Base-by-base conservation (phyloP, 2,888 invertebrate genomes). In the Isotomurus palustris region DNA sequence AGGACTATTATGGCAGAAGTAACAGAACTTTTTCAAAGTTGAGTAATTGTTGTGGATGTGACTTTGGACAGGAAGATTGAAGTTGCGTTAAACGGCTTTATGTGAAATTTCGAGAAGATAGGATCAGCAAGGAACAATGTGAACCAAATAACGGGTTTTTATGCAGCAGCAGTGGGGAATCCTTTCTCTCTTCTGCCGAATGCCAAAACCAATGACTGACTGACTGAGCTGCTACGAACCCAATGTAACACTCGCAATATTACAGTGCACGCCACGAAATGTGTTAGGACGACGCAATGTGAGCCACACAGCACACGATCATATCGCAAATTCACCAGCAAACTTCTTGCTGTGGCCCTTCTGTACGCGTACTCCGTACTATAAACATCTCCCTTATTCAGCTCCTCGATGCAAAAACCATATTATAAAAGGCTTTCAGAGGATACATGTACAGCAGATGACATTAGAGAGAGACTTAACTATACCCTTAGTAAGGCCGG, bases 201-300 rank as follows among this genome's bases (percentile, higher is more conserved):
- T 49, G 35, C 49, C 49, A 49, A 35, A 49, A 49, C 49, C 35
- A 49, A 35, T 49, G 49, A 49, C 49, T 49, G 49, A 49, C 45
- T 45, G 45, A 27, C 49, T 49, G 49, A 49, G 19, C 35, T 14
- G 3, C 12, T 22, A 8, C 22, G 35, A 35, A 36, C 22, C 36
- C n/a, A n/a, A 8, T 6, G 44, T 22, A 44, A 10, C 24, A 44
- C 6, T n/a, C 10, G 27, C 29, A 28, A 8, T 47, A 28, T 19
- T 6, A 47, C 47, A 10, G 8, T 4, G 29, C 5, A 17, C 35
- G 10, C 8, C 10, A 8, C 17, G 17, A 40, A 47, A 28, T 27
- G 3, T 44, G 32, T 6, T 43, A 6, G 35, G 21, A 49, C 49
- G 49, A 49, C 49, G 49, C 49, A 49, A 29, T 32, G 49, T 17